Base-by-base conservation (phyloP, 2,888 invertebrate species). In the Cheilosia pagana region DNA sequence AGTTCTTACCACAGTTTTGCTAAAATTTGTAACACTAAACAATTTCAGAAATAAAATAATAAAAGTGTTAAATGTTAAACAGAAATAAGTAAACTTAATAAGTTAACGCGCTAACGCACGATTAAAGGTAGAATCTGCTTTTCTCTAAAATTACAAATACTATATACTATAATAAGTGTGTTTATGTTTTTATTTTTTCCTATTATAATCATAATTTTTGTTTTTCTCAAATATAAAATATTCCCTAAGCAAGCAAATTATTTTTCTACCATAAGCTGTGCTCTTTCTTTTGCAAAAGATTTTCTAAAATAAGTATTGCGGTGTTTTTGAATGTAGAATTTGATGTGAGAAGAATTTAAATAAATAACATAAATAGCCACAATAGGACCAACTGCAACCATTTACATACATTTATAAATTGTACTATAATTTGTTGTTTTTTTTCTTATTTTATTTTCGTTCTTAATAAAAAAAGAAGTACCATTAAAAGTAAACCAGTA, bases 131-230 rank as follows among this genome's bases (percentile, higher is more conserved):
- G 83, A 78, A 59, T 59, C 28, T 68, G 71, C 63, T 72, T 59
- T 57, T 74, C 78, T 31, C 21, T 50, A 1, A 23, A 6, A 8
- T 28, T 59, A 23, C 67, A 50, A n/a, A n/a, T n/a, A n/a, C n/a
- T n/a, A 12, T 71, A 77, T 39, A 53, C 62, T 48, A 48, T 63
- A 31, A 60, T 77, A 62, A 74, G 63, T 83, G 67, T 67, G 82
- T 79, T 78, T 85, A 75, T 79, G 65, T 79, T 78, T 79, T 78
- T 85, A 75, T 79, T 60, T 79, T 78, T 79, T 71, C 75, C 83
- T 74, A 75, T 60, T 79, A 79, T 55, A 71, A 63, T n/a, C n/a
- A n/a, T 55, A 57, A 31, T 62, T 23, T 60, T 78, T 62, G 50
- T 48, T 21, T 52, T 43, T 52, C 25, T 67, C 28, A 31, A 63